A percentile compares a stretch with the other conserved stretches of the same genome.
Conservation (phyloP, 2,797 vertebrate genomes). For the Pseudotriccus pelzelni region DNA sequence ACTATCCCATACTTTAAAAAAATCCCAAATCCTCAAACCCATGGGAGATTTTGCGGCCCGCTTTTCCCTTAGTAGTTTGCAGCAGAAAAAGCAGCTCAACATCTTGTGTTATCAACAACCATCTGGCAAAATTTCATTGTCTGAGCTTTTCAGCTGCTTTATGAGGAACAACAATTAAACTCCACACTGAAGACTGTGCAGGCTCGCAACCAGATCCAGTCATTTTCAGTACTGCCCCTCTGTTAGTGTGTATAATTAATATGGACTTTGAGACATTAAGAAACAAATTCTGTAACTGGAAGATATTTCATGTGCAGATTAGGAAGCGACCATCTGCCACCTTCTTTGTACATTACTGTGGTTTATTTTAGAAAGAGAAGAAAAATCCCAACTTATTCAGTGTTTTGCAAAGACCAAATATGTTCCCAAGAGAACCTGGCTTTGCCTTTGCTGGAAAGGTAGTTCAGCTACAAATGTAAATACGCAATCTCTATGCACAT, state of each 20-base stretch:
- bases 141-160: conserved; percentile 38
- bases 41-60: neutral
- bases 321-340: conserved; percentile 55
- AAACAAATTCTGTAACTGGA: conserved; percentile 47
- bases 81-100: conserved; percentile 4
- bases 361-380: conserved; percentile 16
- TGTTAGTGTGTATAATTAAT: conserved; percentile 29
- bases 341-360: neutral
- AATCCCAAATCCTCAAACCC: neutral
- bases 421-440: neutral
- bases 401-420: neutral
- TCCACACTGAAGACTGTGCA: neutral
- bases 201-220: conserved; percentile 15
- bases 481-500: fast-evolving
- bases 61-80: neutral
- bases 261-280: conserved; percentile 51
- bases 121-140: conserved; percentile 50
- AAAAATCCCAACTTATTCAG: neutral
- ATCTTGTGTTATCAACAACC: conserved; percentile 31
- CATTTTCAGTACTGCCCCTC: neutral
- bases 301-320: conserved; percentile 60
- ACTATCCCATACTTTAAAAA: neutral
- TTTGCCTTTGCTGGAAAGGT: neutral
- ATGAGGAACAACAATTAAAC: conserved; percentile 15
- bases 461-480: neutral